phyloP scores from a whole-genome alignment of 2,113 vertebrate species.

The Conger conger region DNA sequence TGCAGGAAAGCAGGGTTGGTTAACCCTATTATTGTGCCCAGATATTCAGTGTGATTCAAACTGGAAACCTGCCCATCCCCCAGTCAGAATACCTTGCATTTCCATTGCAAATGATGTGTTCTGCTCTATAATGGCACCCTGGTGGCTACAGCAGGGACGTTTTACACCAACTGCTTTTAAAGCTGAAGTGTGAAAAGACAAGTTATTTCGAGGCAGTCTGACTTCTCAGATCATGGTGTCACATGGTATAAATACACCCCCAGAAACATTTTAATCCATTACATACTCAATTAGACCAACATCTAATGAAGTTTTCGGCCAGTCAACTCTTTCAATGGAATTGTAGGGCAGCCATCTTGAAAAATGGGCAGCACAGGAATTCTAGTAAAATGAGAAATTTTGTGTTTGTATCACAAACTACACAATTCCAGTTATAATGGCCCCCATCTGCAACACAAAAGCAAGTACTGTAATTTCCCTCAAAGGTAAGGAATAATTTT shows the following conservation, averaged over 20 bases:
- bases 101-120: conserved; percentile 7
- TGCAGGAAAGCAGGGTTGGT: not conserved
- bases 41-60: not conserved
- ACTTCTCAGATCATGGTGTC: not conserved
- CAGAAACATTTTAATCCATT: no score
- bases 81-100: not conserved
- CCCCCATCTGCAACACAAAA: not conserved
- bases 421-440: no score
- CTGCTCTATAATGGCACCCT: not conserved
- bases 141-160: not conserved
- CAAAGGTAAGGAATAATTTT: not conserved
- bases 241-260: not conserved
- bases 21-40: not conserved
- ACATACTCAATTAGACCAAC: no score
- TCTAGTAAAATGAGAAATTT: no score
- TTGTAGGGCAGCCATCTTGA: no score
- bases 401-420: no score
- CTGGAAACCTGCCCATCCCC: not conserved
- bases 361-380: no score
- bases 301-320: no score
- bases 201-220: not conserved
- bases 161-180: not conserved
- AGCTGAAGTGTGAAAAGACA: not conserved
- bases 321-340: no score
- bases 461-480: not conserved